Conservation (phyloP, 35 echinoderm and acorn worm genomes). For the Heliocidaris erythrogramma region DNA sequence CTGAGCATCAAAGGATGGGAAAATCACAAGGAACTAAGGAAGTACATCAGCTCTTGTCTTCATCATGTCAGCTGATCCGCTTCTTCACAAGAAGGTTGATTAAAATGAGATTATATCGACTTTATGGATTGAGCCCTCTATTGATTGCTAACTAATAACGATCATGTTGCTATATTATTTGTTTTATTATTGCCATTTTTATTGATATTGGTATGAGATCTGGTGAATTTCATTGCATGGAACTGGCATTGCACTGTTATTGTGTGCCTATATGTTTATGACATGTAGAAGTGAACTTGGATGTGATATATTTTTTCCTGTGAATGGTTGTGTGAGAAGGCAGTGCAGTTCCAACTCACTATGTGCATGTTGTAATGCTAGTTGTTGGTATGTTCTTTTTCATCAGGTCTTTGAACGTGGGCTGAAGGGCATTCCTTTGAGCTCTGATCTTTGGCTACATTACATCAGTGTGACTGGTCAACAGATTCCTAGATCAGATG, state of each 20-base stretch:
- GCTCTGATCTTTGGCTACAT: constrained; percentile 92
- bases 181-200: not conserved
- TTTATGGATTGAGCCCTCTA: not conserved
- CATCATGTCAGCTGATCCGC: not conserved
- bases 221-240: not conserved
- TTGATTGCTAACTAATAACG: not conserved
- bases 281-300: not conserved
- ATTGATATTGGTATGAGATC: not conserved
- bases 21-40: constrained; percentile 1
- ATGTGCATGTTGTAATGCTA: constrained; percentile 6
- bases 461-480: constrained; percentile 78
- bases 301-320: not conserved
- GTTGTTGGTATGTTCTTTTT: not conserved
- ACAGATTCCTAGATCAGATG: constrained; percentile 44
- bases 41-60: not conserved
- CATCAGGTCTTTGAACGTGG: constrained; percentile 84
- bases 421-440: constrained; percentile 72
- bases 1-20: not conserved
- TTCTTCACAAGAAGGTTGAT: constrained; percentile 9
- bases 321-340: not conserved
- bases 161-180: not conserved
- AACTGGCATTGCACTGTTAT: not conserved
- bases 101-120: not conserved
- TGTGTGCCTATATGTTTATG: not conserved
- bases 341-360: not conserved